A percentile compares a stretch with the other conserved stretches of the same genome.
These are phyloP conservation scores for Lophotriccus pileatus DNA, from an alignment of 2,797 vertebrate genomes.

Conservation along the genomic window DNA sequence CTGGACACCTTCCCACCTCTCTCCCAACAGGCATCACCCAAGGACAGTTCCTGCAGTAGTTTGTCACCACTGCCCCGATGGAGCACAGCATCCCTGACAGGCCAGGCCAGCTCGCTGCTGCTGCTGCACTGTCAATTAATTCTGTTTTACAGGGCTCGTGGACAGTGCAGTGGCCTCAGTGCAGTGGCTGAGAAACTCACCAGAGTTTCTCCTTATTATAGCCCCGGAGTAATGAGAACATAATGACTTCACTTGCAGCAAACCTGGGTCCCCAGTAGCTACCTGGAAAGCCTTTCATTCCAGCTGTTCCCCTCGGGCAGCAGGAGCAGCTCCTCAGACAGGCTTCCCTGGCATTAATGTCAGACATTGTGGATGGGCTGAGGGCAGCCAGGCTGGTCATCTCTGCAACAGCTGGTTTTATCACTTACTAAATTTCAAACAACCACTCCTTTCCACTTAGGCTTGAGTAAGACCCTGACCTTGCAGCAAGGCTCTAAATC, in stretches of 20 bases:
- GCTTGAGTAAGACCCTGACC: background rate
- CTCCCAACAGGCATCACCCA: background rate
- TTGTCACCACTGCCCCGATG: background rate
- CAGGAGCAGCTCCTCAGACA: background rate
- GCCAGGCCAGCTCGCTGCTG: background rate
- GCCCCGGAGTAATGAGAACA: background rate
- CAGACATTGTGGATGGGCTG: accelerated
- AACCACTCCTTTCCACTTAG: accelerated
- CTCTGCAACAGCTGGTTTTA: background rate
- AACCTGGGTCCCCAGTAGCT: background rate
- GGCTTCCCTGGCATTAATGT: accelerated
- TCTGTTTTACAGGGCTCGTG: background rate
- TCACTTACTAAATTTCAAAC: background rate
- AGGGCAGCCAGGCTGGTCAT: background rate
- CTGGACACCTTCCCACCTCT: background rate
- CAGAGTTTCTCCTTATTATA: background rate
- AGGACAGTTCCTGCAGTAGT: background rate
- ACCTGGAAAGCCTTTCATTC: background rate
- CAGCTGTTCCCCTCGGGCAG: background rate
- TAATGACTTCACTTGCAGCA: background rate
- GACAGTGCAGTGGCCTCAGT: too few species aligned
- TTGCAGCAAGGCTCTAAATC: background rate
- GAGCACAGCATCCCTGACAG: background rate
- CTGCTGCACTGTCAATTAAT: background rate
- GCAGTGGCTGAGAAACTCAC: background rate